Evolutionary conservation across 2,797 vertebrate species (phyloP).

Genomic region (Fringilla coelebs): DNA sequence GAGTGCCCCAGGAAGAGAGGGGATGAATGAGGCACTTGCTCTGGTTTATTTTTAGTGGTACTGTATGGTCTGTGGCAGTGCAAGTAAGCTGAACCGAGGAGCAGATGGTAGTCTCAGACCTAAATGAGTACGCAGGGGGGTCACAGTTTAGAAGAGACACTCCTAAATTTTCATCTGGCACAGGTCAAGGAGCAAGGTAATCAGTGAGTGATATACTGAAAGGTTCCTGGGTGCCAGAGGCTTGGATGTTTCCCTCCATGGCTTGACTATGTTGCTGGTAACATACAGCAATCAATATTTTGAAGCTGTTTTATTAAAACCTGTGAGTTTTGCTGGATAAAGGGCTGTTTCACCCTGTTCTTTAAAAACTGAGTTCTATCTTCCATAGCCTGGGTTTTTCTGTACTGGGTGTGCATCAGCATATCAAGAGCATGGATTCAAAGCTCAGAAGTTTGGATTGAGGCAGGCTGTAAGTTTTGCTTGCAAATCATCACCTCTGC

Average conservation of each 20-base stretch:
- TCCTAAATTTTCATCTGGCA: not conserved
- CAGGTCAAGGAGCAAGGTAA: not conserved
- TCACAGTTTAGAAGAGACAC: not conserved
- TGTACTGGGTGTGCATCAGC: rapidly evolving
- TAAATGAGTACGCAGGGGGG: not conserved
- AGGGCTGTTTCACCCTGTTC: not conserved
- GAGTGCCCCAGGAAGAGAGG: not conserved
- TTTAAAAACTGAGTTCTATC: not conserved
- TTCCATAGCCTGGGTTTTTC: not conserved
- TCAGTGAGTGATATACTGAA: not conserved
- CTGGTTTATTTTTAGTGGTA: constrained; percentile 52
- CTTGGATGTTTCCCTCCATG: not conserved
- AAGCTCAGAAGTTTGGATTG: not conserved
- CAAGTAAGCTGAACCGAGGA: constrained; percentile 26
- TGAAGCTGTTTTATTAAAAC: not conserved
- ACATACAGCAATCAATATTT: not conserved
- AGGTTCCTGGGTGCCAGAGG: not conserved
- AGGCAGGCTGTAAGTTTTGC: not conserved
- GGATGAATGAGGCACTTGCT: constrained; percentile 23
- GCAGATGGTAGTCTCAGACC: not conserved
- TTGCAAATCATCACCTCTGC: not conserved
- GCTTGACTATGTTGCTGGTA: not conserved
- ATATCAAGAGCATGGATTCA: not conserved
- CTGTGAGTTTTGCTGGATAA: not conserved
- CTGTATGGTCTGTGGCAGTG: not conserved